Percentiles rank a stretch among this genome's conserved stretches.
These are phyloP conservation scores for Adela reaumurella DNA, from an alignment of 2,888 invertebrate species.

Conservation along the genomic window DNA sequence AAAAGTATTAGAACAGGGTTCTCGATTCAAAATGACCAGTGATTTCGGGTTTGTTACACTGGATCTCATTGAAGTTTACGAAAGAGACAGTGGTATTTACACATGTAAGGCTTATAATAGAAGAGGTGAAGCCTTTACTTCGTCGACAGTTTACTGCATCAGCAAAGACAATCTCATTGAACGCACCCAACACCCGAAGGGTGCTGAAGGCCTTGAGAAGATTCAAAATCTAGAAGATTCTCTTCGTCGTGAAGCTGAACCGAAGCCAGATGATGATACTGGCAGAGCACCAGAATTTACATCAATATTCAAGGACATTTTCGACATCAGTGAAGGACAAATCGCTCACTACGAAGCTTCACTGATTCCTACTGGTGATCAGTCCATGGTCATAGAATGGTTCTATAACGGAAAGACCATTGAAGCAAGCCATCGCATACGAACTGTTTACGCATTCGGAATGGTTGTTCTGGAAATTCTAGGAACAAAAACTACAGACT, in stretches of 20 bases:
- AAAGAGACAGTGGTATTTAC: slow-evolving; percentile 90
- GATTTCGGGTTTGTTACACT: slow-evolving; percentile 97
- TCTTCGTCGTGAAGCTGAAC: slow-evolving; percentile 67
- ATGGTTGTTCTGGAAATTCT: slow-evolving; percentile 95
- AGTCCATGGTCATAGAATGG: slow-evolving; percentile 94
- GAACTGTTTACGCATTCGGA: slow-evolving; percentile 95
- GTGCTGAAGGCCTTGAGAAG: slow-evolving; percentile 87
- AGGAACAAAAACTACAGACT: slow-evolving; percentile 90
- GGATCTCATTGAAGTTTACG: slow-evolving; percentile 88
- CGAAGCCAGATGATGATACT: slow-evolving; percentile 66
- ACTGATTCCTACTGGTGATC: slow-evolving; percentile 89
- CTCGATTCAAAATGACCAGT: slow-evolving; percentile 86
- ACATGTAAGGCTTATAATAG: slow-evolving; percentile 88
- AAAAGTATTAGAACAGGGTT: slow-evolving; percentile 79
- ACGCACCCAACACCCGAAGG: slow-evolving; percentile 90
- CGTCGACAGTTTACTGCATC: slow-evolving; percentile 81
- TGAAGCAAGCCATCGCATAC: slow-evolving; percentile 84
- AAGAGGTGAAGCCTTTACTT: slow-evolving; percentile 88
- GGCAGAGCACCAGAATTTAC: slow-evolving; percentile 87
- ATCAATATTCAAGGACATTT: slow-evolving; percentile 78
- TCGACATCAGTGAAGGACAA: slow-evolving; percentile 89
- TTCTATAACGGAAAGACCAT: slow-evolving; percentile 89
- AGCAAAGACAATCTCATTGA: slow-evolving; percentile 82
- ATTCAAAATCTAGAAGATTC: slow-evolving; percentile 90
- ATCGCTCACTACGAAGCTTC: slow-evolving; percentile 97